These are phyloP conservation scores for Hipposideros larvatus DNA, from an alignment of 2,797 vertebrate genomes.

Conservation along the genomic window DNA sequence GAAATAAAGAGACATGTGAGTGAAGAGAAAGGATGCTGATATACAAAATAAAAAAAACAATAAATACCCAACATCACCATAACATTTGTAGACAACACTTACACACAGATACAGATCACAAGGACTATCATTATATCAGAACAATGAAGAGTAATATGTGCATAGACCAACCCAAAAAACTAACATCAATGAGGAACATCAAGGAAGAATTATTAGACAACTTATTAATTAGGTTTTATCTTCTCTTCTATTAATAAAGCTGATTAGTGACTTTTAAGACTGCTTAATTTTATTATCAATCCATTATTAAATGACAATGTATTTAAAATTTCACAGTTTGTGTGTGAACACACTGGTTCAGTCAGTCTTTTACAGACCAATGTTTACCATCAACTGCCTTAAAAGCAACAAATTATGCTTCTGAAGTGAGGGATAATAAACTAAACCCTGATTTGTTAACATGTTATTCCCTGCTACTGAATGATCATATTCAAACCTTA, in stretches of 20 bases:
- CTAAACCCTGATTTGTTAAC: slow-evolving; percentile 26
- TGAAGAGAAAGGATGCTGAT: not conserved
- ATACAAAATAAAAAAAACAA: not conserved
- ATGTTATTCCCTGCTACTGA: not conserved
- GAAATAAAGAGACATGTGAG: slow-evolving; percentile 12
- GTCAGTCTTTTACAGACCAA: not conserved
- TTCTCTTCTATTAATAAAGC: slow-evolving; percentile 21
- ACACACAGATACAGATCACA: not conserved
- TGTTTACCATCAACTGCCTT: not conserved
- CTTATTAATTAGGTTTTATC: not conserved
- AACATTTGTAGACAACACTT: not conserved
- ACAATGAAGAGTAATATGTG: not conserved
- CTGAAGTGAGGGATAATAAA: not conserved
- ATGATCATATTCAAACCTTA: slow-evolving; percentile 14
- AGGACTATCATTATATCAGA: not conserved
- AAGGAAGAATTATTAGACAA: slow-evolving; percentile 41
- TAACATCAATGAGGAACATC: not conserved
- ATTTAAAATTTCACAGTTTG: slow-evolving; percentile 54
- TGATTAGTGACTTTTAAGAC: slow-evolving; percentile 10
- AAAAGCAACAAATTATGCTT: slow-evolving; percentile 48
- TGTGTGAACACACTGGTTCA: not conserved
- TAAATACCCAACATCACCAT: not conserved
- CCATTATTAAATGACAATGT: not conserved
- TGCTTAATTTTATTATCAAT: slow-evolving; percentile 28
- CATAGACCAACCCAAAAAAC: not conserved